These are phyloP conservation scores for Pocillopora damicornis DNA, from an alignment of 64 coral and sea anemone species.

Conservation along the genomic window DNA sequence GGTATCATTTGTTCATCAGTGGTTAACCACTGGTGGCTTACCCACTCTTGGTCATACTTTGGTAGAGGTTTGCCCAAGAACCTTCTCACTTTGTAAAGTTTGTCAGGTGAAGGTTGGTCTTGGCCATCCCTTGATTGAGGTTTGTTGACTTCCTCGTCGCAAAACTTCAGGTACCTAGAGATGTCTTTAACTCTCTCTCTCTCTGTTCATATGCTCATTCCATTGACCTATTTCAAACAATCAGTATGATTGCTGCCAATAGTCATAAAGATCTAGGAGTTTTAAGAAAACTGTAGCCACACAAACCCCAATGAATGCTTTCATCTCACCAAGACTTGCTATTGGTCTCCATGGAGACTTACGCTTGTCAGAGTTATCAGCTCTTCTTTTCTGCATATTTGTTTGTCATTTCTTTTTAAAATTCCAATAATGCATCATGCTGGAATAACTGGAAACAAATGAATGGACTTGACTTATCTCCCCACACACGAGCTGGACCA, in stretches of 20 bases:
- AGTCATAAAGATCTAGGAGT: slow-evolving; percentile 15
- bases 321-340: not conserved
- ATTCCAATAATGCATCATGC: slow-evolving; percentile 19
- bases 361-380: not conserved
- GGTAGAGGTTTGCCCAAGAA: slow-evolving; percentile 2
- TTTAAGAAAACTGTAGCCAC: not conserved
- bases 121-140: not conserved
- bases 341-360: not conserved
- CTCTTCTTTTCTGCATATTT: slow-evolving; percentile 4
- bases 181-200: not conserved
- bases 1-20: not conserved
- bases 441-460: not conserved
- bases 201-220: not conserved
- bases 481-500: no score
- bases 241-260: not conserved
- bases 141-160: not conserved
- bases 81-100: slow-evolving; percentile 3
- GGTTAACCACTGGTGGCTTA: not conserved
- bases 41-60: slow-evolving; percentile 5
- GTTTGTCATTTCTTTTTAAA: slow-evolving; percentile 10
- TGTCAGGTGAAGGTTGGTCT: not conserved
- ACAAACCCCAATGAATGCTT: not conserved
- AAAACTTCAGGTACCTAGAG: not conserved
- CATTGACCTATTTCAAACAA: not conserved
- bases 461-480: not conserved